Conservation (phyloP, 2,113 vertebrate genomes). For the Lipotes vexillifer region DNA sequence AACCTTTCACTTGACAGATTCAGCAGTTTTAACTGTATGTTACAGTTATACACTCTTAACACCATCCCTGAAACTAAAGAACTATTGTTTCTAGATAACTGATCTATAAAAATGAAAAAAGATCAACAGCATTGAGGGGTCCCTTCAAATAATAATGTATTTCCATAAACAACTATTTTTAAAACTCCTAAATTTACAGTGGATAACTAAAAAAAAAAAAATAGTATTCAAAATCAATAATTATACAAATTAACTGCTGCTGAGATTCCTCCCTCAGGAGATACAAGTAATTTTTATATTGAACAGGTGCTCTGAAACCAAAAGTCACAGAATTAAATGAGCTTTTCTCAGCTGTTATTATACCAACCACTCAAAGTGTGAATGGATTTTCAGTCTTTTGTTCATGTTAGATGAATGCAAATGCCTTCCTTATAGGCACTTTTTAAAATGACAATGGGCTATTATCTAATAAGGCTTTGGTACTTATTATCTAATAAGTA, state of each 20-base stretch:
- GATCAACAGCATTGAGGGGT: background rate
- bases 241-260: background rate
- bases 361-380: background rate
- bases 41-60: background rate
- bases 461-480: background rate
- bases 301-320: conserved; percentile 34
- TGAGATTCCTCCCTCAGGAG: conserved; percentile 21
- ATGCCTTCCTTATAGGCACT: background rate
- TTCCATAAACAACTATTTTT: background rate
- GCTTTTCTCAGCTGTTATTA: background rate
- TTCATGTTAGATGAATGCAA: conserved; percentile 11
- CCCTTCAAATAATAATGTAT: background rate
- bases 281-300: conserved; percentile 29
- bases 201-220: background rate
- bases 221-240: background rate
- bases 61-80: background rate
- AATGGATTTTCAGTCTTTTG: conserved; percentile 9
- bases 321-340: conserved; percentile 14
- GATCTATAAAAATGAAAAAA: background rate
- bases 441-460: background rate
- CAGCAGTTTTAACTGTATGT: background rate
- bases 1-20: background rate
- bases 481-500: background rate
- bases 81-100: background rate
- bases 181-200: background rate